Evolutionary conservation across 2,113 vertebrate genomes (phyloP).

Genomic region (Mionectes macconnelli): DNA sequence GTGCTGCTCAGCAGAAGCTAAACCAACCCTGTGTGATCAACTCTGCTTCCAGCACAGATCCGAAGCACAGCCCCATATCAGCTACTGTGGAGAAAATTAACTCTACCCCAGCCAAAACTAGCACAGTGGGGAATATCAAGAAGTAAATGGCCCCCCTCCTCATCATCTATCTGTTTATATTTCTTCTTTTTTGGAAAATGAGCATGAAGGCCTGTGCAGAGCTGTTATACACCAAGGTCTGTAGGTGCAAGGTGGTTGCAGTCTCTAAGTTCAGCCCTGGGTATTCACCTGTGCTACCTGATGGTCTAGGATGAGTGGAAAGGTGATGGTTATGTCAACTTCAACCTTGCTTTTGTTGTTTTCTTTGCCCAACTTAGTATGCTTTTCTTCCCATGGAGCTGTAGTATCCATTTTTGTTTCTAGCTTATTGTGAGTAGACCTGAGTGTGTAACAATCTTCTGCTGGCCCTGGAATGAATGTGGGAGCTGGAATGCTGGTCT

Average conservation of each 20-base stretch:
- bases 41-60: neutral
- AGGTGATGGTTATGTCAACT: neutral
- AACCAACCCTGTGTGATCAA: neutral
- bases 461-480: neutral
- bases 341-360: neutral
- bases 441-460: neutral
- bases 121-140: neutral
- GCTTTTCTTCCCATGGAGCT: neutral
- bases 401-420: neutral
- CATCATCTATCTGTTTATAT: neutral
- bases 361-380: neutral
- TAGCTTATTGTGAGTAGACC: neutral
- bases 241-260: neutral
- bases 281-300: neutral
- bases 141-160: neutral
- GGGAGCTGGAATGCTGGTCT: neutral
- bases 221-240: neutral
- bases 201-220: neutral
- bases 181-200: neutral
- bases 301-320: neutral
- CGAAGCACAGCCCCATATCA: neutral
- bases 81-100: neutral
- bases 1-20: neutral
- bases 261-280: neutral
- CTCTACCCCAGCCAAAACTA: neutral